These are phyloP conservation scores for Ranitomeya imitator DNA, from an alignment of 2,113 vertebrate genomes.

Conservation along the genomic window DNA sequence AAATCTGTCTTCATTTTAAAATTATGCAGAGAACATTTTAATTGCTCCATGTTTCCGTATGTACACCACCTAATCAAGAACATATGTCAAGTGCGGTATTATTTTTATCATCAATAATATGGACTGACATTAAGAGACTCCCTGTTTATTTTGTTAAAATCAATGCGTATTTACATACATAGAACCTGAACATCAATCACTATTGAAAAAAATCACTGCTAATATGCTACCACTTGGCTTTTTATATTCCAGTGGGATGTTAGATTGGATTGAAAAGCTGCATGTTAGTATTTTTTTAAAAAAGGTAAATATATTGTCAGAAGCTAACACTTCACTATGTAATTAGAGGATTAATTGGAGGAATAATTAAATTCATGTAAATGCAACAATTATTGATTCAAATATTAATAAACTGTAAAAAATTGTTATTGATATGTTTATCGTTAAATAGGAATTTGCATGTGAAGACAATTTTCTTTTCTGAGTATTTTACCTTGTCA, in stretches of 20 bases:
- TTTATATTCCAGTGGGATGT: slow-evolving; percentile 5
- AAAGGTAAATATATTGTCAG: slow-evolving; percentile 5
- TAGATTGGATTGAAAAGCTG: slow-evolving; percentile 3
- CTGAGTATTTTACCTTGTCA: neutral
- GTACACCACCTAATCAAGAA: slow-evolving; percentile 33
- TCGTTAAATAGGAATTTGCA: neutral
- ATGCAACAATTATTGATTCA: slow-evolving; percentile 20
- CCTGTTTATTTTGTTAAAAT: slow-evolving; percentile 40
- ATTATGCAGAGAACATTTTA: slow-evolving; percentile 37
- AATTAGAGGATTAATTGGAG: neutral
- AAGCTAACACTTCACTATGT: neutral
- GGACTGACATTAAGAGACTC: slow-evolving; percentile 46
- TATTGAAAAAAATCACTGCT: slow-evolving; percentile 25
- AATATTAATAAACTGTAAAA: neutral
- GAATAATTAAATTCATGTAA: slow-evolving; percentile 2
- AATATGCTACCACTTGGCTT: slow-evolving; percentile 16
- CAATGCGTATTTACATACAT: slow-evolving; percentile 29
- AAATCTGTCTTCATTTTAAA: slow-evolving; percentile 30
- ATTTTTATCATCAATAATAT: slow-evolving; percentile 49
- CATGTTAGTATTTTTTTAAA: neutral
- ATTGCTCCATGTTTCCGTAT: slow-evolving; percentile 34
- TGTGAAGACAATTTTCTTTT: neutral
- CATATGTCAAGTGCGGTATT: slow-evolving; percentile 35
- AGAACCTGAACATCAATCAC: slow-evolving; percentile 39
- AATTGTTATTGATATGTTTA: neutral